Conservation (phyloP, 2,113 vertebrate genomes). For the Noturus placidus region DNA sequence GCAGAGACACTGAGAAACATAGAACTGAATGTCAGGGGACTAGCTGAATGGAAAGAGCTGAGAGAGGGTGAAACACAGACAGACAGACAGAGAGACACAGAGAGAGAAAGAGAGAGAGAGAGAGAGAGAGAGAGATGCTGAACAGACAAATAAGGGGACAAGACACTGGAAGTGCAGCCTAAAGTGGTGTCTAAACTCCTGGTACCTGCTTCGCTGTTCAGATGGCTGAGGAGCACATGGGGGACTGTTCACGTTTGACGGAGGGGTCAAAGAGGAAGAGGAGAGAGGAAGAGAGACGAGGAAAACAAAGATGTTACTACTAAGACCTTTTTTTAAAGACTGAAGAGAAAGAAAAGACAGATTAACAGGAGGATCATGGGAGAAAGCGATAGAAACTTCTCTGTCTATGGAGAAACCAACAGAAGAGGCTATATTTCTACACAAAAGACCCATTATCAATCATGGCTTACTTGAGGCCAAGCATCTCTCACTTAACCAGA, state of each 20-base stretch:
- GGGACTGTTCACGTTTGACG: constrained; percentile 82
- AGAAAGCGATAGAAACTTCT: not conserved
- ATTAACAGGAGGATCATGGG: constrained; percentile 29
- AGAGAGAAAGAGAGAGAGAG: not conserved
- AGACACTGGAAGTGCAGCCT: constrained; percentile 38
- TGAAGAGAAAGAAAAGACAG: constrained; percentile 29
- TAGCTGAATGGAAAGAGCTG: constrained; percentile 6
- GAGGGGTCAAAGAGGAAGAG: constrained; percentile 58
- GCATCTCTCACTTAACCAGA: not conserved
- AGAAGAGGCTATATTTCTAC: not conserved
- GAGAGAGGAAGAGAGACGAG: constrained; percentile 72
- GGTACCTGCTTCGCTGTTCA: constrained; percentile 93
- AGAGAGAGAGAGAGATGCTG: not conserved
- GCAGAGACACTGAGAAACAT: constrained; percentile 37
- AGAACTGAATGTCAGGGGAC: constrained; percentile 16
- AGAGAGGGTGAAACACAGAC: not conserved
- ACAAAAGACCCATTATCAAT: not conserved
- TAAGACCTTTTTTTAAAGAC: constrained; percentile 40
- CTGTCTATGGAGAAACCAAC: not conserved
- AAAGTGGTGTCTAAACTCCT: constrained; percentile 59
- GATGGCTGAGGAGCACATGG: constrained; percentile 87
- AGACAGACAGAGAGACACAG: not conserved
- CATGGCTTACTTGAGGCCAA: not conserved
- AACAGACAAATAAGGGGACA: constrained; percentile 25
- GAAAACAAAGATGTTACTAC: constrained; percentile 46